Percentiles rank a stretch among this genome's conserved stretches.
These are phyloP conservation scores for Protonibea diacanthus DNA, from an alignment of 2,797 vertebrate species.

Conservation along the genomic window DNA sequence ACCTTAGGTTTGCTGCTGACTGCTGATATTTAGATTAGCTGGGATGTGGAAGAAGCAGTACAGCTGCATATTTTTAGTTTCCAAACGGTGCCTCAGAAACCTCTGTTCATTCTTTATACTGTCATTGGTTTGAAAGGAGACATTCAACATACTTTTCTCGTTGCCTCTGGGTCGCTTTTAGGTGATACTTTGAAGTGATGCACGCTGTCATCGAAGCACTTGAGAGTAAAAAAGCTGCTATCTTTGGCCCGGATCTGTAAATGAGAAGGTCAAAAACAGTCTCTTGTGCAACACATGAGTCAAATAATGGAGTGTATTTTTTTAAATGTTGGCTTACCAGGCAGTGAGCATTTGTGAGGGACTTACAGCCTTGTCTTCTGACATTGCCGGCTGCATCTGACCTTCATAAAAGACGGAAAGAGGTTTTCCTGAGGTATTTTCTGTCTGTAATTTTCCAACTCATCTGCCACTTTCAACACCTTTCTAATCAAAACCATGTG, in stretches of 20 bases:
- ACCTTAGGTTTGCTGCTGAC: too few relatives aligned
- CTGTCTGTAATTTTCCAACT: not conserved
- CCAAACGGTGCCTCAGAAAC: too few relatives aligned
- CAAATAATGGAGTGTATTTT: not conserved
- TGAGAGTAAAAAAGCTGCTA: slow-evolving; percentile 90
- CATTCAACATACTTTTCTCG: slow-evolving; percentile 88
- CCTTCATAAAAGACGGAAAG: slow-evolving; percentile 74
- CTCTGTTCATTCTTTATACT: too few relatives aligned
- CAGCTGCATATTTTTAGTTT: too few relatives aligned
- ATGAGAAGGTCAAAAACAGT: slow-evolving; percentile 16
- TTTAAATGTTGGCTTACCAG: slow-evolving; percentile 84
- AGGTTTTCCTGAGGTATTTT: not conserved
- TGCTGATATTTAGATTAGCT: too few relatives aligned
- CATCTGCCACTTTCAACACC: not conserved
- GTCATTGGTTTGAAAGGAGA: not conserved
- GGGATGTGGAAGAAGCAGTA: too few relatives aligned
- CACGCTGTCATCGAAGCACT: slow-evolving; percentile 95
- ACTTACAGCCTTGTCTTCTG: slow-evolving; percentile 93
- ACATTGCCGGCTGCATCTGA: slow-evolving; percentile 87
- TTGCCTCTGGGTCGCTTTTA: slow-evolving; percentile 84
- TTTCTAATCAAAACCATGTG: slow-evolving; percentile 31
- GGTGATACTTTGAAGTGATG: slow-evolving; percentile 95
- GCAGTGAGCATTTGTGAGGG: slow-evolving; percentile 92
- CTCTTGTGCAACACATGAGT: not conserved
- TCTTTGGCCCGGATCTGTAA: slow-evolving; percentile 91